Evolutionary conservation across 2,888 invertebrate genomes (phyloP).

Genomic region (Steromphala cineraria): DNA sequence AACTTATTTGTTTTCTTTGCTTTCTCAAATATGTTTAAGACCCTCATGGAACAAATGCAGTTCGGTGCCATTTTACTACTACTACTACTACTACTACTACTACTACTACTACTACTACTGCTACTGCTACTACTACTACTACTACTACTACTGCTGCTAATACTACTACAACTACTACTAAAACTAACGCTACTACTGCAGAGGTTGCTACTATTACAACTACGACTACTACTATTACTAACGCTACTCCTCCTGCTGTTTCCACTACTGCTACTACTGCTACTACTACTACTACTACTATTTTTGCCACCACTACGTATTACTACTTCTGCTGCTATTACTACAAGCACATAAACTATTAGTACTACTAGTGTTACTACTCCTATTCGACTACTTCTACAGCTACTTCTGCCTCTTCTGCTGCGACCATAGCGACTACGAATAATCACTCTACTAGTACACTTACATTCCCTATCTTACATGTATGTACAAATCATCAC

Average conservation of each 20-base stretch:
- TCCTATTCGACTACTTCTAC: not conserved
- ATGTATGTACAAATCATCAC: too few species aligned
- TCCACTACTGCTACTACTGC: not conserved
- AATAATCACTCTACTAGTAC: not conserved
- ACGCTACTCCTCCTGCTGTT: constrained; percentile 20
- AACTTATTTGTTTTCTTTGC: too few species aligned
- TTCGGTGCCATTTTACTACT: too few species aligned
- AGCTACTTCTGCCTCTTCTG: not conserved
- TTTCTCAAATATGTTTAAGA: too few species aligned
- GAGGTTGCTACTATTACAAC: constrained; percentile 24
- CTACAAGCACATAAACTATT: too few species aligned
- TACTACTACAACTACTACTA: constrained; percentile 25
- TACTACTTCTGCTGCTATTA: too few species aligned
- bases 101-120: constrained; percentile 25
- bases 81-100: constrained; percentile 24
- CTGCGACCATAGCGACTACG: not conserved
- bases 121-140: constrained; percentile 23
- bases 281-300: constrained; percentile 21
- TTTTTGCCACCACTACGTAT: not conserved
- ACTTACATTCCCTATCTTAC: too few species aligned
- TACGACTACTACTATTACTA: constrained; percentile 26
- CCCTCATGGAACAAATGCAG: too few species aligned
- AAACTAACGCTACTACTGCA: constrained; percentile 23
- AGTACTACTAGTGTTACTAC: too few species aligned
- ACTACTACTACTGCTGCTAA: constrained; percentile 11